These are phyloP conservation scores for Tachystola acroxantha DNA, from an alignment of 2,888 invertebrate genomes.

Conservation along the genomic window DNA sequence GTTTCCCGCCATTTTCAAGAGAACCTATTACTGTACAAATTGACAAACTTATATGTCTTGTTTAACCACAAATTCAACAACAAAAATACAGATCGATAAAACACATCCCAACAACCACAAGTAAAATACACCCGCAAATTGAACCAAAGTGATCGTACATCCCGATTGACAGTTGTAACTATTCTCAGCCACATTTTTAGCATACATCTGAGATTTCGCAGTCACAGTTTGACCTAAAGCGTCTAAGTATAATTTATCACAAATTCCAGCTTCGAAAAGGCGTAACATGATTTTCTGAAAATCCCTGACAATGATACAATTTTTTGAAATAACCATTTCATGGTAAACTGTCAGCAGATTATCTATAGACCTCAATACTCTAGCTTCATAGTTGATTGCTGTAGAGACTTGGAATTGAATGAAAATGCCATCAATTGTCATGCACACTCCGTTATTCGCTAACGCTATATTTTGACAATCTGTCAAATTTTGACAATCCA, in stretches of 20 bases:
- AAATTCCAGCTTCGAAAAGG: slow-evolving; percentile 55
- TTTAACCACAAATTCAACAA: slow-evolving; percentile 32
- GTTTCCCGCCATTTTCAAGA: no score
- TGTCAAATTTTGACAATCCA: slow-evolving; percentile 32
- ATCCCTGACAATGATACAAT: slow-evolving; percentile 26
- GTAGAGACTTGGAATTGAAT: slow-evolving; percentile 37
- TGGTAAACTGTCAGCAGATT: slow-evolving; percentile 45
- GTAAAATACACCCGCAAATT: slow-evolving; percentile 45
- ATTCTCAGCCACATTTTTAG: slow-evolving; percentile 36
- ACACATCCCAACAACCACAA: slow-evolving; percentile 44
- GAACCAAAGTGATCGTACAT: slow-evolving; percentile 43
- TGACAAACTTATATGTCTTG: no score
- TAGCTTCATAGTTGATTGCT: slow-evolving; percentile 47
- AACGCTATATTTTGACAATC: slow-evolving; percentile 35
- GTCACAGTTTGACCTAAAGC: slow-evolving; percentile 43
- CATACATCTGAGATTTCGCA: slow-evolving; percentile 35
- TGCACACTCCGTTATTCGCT: slow-evolving; percentile 39
- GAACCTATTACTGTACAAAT: no score
- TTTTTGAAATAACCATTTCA: slow-evolving; percentile 49
- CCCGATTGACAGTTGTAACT: slow-evolving; percentile 53
- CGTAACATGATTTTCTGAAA: slow-evolving; percentile 32
- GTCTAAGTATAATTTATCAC: slow-evolving; percentile 37
- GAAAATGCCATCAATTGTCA: slow-evolving; percentile 36
- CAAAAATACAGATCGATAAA: slow-evolving; percentile 36
- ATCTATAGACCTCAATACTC: slow-evolving; percentile 34